A percentile compares a stretch with the other conserved stretches of the same genome.
Conservation (phyloP, 1,140 invertebrate genomes). For the Zaprionus kolodkinae region DNA sequence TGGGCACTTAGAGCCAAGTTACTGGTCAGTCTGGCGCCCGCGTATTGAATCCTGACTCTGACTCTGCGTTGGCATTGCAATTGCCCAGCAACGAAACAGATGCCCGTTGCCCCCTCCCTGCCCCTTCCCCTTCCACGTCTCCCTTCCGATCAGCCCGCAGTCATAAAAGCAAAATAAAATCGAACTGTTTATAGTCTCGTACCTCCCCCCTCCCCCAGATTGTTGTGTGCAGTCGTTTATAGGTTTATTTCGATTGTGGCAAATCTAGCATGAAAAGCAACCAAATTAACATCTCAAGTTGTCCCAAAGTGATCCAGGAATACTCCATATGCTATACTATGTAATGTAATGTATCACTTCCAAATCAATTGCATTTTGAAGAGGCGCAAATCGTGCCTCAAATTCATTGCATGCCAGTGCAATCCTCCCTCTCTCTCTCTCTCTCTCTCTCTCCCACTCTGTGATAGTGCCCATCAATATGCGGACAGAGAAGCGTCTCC, state of each 20-base stretch:
- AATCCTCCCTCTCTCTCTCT: slow-evolving; percentile 36
- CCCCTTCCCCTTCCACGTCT: no score
- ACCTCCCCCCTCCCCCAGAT: slow-evolving; percentile 30
- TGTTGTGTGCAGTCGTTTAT: slow-evolving; percentile 58
- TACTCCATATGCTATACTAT: background rate
- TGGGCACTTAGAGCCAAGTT: slow-evolving; percentile 43
- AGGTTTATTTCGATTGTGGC: slow-evolving; percentile 59
- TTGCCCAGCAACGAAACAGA: slow-evolving; percentile 37
- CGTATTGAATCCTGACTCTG: slow-evolving; percentile 6
- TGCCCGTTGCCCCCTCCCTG: background rate
- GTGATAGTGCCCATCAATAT: slow-evolving; percentile 72
- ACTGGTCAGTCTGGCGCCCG: slow-evolving; percentile 64
- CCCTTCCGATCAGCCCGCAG: background rate
- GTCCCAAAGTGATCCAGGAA: background rate
- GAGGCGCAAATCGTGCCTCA: slow-evolving; percentile 48
- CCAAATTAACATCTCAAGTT: slow-evolving; percentile 47
- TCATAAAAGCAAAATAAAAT: slow-evolving; percentile 67
- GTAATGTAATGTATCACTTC: background rate
- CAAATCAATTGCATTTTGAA: slow-evolving; percentile 62
- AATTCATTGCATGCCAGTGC: slow-evolving; percentile 65
- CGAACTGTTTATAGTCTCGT: slow-evolving; percentile 58
- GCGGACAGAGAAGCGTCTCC: slow-evolving; percentile 23
- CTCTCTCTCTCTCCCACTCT: slow-evolving; percentile 22
- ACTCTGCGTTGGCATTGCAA: slow-evolving; percentile 41
- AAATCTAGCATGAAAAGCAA: slow-evolving; percentile 57